Conservation (phyloP, 2,888 invertebrate species). For the Tuta absoluta region DNA sequence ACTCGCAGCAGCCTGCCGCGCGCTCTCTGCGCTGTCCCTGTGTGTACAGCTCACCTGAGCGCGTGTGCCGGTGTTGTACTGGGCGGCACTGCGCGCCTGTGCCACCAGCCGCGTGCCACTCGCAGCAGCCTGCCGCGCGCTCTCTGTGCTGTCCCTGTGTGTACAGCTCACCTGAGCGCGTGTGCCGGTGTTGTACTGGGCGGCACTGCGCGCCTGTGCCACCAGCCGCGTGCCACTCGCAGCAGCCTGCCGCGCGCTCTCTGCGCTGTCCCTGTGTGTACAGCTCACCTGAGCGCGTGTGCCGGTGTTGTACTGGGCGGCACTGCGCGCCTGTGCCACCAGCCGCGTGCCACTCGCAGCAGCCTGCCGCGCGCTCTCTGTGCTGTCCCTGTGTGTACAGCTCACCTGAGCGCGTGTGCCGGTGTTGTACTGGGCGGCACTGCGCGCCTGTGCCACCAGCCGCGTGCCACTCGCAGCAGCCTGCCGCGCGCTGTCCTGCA, state of each 20-base stretch:
- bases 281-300: background rate
- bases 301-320: background rate
- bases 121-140: slow-evolving; percentile 92
- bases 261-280: slow-evolving; percentile 41
- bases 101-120: slow-evolving; percentile 95
- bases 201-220: slow-evolving; percentile 91
- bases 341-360: background rate
- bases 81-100: slow-evolving; percentile 90
- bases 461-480: slow-evolving; percentile 95
- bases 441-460: slow-evolving; percentile 93
- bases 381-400: background rate
- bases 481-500: slow-evolving; percentile 89
- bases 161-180: slow-evolving; percentile 57
- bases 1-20: slow-evolving; percentile 91
- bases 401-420: slow-evolving; percentile 45
- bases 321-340: background rate
- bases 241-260: slow-evolving; percentile 92
- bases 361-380: background rate
- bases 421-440: slow-evolving; percentile 87
- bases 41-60: slow-evolving; percentile 49
- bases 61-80: slow-evolving; percentile 86
- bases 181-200: slow-evolving; percentile 86
- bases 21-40: slow-evolving; percentile 83
- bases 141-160: slow-evolving; percentile 60
- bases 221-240: slow-evolving; percentile 95